Evolutionary conservation across 37 sponge, comb jelly and placozoan species (phyloP), one percentile per base, ranked within the genome.

Genomic region (Axinella damicornis): DNA sequence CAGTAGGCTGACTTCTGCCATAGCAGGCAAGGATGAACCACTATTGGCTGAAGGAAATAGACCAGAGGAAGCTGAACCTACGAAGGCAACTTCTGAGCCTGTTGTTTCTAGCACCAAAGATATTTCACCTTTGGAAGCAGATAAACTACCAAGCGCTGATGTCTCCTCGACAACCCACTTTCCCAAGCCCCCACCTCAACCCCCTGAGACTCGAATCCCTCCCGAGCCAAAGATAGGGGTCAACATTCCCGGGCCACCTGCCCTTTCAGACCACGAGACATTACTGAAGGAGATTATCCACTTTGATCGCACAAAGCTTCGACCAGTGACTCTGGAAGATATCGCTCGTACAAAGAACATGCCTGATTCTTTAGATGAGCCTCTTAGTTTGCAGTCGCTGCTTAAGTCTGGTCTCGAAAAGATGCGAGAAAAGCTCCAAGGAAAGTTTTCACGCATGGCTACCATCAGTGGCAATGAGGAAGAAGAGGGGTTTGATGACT

Each of bases 281-380:
- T 68, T 87, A 0, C 57, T 87, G 20, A 60, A 24, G 39, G 81
- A 87, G 61, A 75, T 87, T 33, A 67, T 24, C 40, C 74, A 74
- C 4, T 87, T 87, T 30, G 40, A 57, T 2, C 74, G 68, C 0
- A 57, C 39, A 0, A 80, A 41, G 27, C 82, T 87, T 31, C 82
- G 73, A 28, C 76, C 74, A 32, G 81, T 81, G 57, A 33, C 65
- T 28, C 25, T 22, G 53, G 79, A 79, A 35, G 53, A 38, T 18
- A 27, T 76, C 2, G 57, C 76, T 17, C 66, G 36, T 24, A 37
- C 71, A 16, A 75, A 11, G 11, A 79, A 64, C 33, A 65, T 35
- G 60, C 18, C 65, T 21, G 39, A n/a, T 60, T 22, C 46, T 56
- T 22, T 6, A 9, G 60, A 28, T 40, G 73, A 78, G 0, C 66